Base-by-base conservation (phyloP, 2,888 invertebrate species). In the Drosophila falleni region DNA sequence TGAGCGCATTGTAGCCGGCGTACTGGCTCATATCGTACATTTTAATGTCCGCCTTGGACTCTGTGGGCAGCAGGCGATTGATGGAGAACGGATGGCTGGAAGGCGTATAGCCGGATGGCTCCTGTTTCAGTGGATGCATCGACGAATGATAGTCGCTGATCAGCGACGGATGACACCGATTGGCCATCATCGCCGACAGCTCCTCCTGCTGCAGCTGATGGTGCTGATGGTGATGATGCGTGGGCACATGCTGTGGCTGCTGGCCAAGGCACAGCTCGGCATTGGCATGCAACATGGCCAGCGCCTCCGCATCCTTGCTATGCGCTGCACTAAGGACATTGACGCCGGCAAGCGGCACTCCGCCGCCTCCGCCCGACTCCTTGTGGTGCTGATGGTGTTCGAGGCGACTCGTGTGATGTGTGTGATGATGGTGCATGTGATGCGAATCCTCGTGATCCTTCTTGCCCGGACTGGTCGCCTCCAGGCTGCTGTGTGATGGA, bases 81-180 rank as follows among this genome's bases (percentile, higher is more conserved):
- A 98, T 98, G 92, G 97, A 97, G 94, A 98, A 98, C 26, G 98
- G 98, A 92, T 98, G 98, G 92, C 95, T 96, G 80, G 97, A 95
- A 15, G 97, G 96, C 67, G 97, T 96, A 91, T 97, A 97, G 42
- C 95, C 95, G 42, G 95, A 94, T 58, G 96, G 96, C 92, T 96
- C 96, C 91, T 96, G 96, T 91, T 97, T 97, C 84, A 97, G 93
- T 89, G 96, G 96, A 80, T 95, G 95, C 91, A 94, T 94, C 66
- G 93, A 91, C 35, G 92, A 89, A 90, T 94, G 95, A 83, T 95
- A 95, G 87, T 95, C 95, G 55, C 94, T 93, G 75, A 95, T 94
- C 2, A 95, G 92, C 53, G 94, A 93, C 67, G 95, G 95, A 85
- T 95, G 94, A 83, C 95, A 95, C 49, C 95, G 93, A 62, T 94